A percentile compares a stretch with the other conserved stretches of the same genome.
Evolutionary conservation across 2,797 vertebrate genomes (phyloP).

Genomic region (Leuciscus waleckii): DNA sequence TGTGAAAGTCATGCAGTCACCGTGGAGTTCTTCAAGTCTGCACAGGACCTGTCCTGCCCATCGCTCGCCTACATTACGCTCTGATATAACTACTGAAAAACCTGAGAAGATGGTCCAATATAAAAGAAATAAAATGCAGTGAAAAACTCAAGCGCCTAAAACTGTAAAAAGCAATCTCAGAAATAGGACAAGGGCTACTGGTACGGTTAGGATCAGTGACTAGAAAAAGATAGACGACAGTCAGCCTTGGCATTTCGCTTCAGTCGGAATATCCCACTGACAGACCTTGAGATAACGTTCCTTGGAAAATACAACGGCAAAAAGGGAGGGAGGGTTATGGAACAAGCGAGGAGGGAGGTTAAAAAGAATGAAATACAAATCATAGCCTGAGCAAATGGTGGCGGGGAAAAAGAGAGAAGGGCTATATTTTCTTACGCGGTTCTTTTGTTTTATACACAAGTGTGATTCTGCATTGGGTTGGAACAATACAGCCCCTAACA

Average conservation of each 20-base stretch:
- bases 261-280: constrained; percentile 62
- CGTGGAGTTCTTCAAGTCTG: constrained; percentile 38
- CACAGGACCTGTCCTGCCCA: constrained; percentile 28
- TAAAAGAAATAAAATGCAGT: constrained; percentile 30
- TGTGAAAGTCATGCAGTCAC: constrained; percentile 29
- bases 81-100: constrained; percentile 37
- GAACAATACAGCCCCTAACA: constrained; percentile 55
- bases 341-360: constrained; percentile 19
- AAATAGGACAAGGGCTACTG: constrained; percentile 53
- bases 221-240: constrained; percentile 46
- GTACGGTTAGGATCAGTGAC: constrained; percentile 60
- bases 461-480: constrained; percentile 44
- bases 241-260: constrained; percentile 71
- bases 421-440: constrained; percentile 17
- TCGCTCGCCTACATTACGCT: neutral
- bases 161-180: constrained; percentile 62
- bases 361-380: constrained; percentile 21
- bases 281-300: constrained; percentile 69
- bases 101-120: constrained; percentile 32
- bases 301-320: constrained; percentile 56
- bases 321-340: constrained; percentile 48
- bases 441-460: constrained; percentile 36
- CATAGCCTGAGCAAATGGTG: constrained; percentile 22
- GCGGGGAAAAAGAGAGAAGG: neutral
- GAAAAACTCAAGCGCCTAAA: constrained; percentile 41